phyloP scores from a whole-genome alignment of 2,113 vertebrate species.

The Varanus komodoensis region DNA sequence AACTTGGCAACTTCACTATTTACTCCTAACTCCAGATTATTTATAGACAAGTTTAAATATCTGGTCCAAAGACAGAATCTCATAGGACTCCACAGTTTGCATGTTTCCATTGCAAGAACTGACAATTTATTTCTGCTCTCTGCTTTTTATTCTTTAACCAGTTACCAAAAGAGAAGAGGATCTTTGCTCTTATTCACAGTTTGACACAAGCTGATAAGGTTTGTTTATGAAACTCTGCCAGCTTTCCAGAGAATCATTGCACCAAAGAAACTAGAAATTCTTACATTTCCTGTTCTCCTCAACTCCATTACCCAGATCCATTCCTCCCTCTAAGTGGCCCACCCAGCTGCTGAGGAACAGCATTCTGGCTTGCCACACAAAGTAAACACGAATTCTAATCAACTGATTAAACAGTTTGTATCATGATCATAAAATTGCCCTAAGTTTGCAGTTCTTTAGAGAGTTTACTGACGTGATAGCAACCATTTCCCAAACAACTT shows the following conservation, averaged over 20 bases:
- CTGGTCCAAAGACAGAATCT: too few species aligned
- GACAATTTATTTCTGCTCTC: too few species aligned
- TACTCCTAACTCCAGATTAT: too few species aligned
- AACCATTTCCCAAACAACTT: not conserved
- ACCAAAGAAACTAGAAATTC: not conserved
- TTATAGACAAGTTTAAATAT: too few species aligned
- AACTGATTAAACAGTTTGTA: rapidly evolving
- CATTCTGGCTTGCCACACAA: not conserved
- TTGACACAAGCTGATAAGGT: not conserved
- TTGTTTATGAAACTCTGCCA: not conserved
- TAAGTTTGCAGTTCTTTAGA: rapidly evolving
- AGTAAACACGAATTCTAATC: not conserved
- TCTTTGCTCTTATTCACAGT: not conserved
- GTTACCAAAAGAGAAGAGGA: not conserved
- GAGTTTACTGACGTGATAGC: not conserved
- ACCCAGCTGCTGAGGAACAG: not conserved
- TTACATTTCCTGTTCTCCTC: not conserved
- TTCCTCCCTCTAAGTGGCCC: not conserved
- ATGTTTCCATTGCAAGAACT: too few species aligned
- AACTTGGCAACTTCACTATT: too few species aligned
- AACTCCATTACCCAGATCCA: not conserved
- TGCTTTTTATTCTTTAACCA: too few species aligned
- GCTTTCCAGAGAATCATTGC: not conserved
- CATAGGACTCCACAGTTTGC: too few species aligned
- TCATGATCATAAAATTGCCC: too few species aligned